Evolutionary conservation across 2,888 invertebrate species (phyloP), one percentile per base, ranked within the genome.

Genomic region (Sarcophaga variegata): DNA sequence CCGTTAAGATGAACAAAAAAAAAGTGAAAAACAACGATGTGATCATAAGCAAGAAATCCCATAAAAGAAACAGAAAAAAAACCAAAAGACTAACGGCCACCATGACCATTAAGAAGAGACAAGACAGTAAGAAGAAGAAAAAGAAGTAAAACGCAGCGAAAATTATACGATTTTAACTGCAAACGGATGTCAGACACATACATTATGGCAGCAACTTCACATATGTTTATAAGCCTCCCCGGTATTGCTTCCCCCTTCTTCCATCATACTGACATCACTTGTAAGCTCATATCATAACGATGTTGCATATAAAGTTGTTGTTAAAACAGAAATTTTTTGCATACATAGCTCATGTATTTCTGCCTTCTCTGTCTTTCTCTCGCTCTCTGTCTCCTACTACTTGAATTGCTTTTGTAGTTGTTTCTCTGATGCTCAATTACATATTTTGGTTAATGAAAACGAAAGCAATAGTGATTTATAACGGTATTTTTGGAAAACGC

Each of bases 381-480:
- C 54, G 10, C 10, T 71, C n/a, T 71, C 25, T 37, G 37, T 37
- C 37, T 37, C 37, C 37, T 37, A 8, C 37, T 8, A 37, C 37
- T 54, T 14, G 14, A 54, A 0, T 17, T 54, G 54, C 54, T 54
- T 54, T 54, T 12, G 2, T 17, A 2, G 4, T 12, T 17, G 17
- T 54, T 54, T 4, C 14, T 54, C 17, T 5, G 4, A 12, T 14
- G 54, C 54, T 12, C 17, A 54, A 17, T 0, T 54, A 54, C 17
- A 54, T 54, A 14, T 66, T 66, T 66, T 37, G 8, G 2, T 37
- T 14, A 17, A 66, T 77, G 67, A 60, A 78, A 77, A 83, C 72
- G 72, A 83, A 83, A 83, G 77, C 77, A 77, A 83, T 77, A 66
- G 72, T 77, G 60, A 72, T 70, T 70, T 75, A 64, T 47, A 27